phyloP scores from a whole-genome alignment of 2,888 invertebrate species.

The Nephrotoma appendiculata region DNA sequence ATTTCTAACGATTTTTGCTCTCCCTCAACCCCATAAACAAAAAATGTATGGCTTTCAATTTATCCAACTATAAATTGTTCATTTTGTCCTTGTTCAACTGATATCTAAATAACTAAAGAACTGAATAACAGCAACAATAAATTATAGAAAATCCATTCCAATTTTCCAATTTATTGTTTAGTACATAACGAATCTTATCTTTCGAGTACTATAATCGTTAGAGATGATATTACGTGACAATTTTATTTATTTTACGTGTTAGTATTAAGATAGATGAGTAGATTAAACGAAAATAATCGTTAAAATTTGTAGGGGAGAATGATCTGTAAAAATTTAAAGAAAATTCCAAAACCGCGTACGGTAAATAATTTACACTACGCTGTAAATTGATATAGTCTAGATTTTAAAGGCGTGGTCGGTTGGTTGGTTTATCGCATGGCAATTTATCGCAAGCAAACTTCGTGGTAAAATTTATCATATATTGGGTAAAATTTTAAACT shows the following conservation, averaged over 20 bases:
- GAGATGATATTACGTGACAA: background rate
- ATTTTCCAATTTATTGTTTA: background rate
- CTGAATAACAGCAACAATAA: background rate
- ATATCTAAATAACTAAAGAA: background rate
- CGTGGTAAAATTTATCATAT: no score
- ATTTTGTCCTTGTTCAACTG: background rate
- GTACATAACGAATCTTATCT: background rate
- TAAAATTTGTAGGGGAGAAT: background rate
- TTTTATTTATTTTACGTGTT: background rate
- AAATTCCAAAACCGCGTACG: background rate
- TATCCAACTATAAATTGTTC: background rate
- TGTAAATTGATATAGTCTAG: no score
- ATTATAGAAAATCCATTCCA: background rate
- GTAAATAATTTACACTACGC: no score
- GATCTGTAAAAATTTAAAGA: background rate
- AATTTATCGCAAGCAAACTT: no score
- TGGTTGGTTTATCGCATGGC: no score
- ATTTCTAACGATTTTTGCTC: background rate
- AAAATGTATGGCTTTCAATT: background rate
- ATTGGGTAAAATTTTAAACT: no score
- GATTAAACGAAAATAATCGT: background rate
- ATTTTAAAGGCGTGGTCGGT: no score
- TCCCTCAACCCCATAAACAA: background rate
- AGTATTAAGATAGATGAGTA: background rate
- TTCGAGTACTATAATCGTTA: background rate